Evolutionary conservation across 2,113 vertebrate species (phyloP).

Genomic region (Oreochromis spilurus): DNA sequence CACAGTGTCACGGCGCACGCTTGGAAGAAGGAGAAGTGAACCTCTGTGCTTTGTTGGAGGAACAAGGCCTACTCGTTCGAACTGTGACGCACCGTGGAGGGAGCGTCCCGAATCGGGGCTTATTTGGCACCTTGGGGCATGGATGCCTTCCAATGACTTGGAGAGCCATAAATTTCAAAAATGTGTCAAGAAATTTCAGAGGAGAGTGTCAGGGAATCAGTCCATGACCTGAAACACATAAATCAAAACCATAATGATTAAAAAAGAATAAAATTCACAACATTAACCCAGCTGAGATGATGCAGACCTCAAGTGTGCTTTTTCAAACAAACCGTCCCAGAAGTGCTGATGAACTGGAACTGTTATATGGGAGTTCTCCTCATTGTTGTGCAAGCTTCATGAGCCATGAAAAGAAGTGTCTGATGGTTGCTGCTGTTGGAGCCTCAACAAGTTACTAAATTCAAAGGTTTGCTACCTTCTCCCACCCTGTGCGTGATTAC

Average conservation of each 20-base stretch:
- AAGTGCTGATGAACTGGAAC: neutral
- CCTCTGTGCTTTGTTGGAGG: neutral
- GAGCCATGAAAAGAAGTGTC: neutral
- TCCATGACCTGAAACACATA: neutral
- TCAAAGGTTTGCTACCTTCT: neutral
- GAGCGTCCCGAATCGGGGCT: neutral
- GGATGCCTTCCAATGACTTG: neutral
- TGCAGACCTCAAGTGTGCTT: neutral
- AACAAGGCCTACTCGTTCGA: rapidly evolving
- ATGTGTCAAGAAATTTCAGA: neutral
- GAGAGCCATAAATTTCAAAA: neutral
- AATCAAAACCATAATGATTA: neutral
- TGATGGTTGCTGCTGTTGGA: neutral
- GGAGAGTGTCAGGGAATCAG: neutral
- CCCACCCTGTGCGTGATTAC: neutral
- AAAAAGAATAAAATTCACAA: neutral
- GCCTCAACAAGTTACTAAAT: neutral
- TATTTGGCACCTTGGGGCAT: neutral
- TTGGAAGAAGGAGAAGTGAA: neutral
- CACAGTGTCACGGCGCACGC: neutral
- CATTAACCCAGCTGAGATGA: rapidly evolving
- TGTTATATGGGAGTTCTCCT: neutral
- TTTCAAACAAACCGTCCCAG: neutral
- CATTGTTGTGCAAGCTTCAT: neutral
- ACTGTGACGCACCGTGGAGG: neutral